Evolutionary conservation across 2,888 invertebrate genomes (phyloP).

Genomic region (Lobophora halterata): DNA sequence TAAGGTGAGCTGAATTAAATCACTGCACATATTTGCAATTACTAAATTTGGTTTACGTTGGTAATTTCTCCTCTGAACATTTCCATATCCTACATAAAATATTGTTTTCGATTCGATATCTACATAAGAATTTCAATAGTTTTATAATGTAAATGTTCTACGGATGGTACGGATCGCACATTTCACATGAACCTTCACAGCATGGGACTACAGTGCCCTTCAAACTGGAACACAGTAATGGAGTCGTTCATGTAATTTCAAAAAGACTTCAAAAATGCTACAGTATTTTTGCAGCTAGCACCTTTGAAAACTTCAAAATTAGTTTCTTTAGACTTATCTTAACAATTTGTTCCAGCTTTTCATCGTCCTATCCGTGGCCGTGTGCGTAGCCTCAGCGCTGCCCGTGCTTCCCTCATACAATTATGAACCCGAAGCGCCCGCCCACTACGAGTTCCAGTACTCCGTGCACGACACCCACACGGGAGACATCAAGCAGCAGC

Average conservation of each 20-base stretch:
- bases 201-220: too few relatives aligned
- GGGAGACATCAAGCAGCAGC: slow-evolving; percentile 72
- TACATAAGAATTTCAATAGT: too few relatives aligned
- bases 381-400: slow-evolving; percentile 29
- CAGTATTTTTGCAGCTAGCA: background rate
- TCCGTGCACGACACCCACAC: slow-evolving; percentile 67
- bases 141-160: too few relatives aligned
- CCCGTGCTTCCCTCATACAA: slow-evolving; percentile 55
- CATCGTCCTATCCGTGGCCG: slow-evolving; percentile 53
- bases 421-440: slow-evolving; percentile 54
- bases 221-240: too few relatives aligned
- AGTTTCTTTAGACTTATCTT: too few relatives aligned
- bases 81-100: background rate
- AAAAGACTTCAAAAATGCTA: background rate
- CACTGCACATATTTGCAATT: background rate
- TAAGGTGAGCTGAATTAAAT: slow-evolving; percentile 46
- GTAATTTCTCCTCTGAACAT: background rate
- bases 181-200: too few relatives aligned
- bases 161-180: too few relatives aligned
- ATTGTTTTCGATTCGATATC: too few relatives aligned
- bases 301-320: too few relatives aligned
- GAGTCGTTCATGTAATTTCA: too few relatives aligned
- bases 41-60: background rate
- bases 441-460: slow-evolving; percentile 70
- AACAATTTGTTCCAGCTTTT: slow-evolving; percentile 44